Evolutionary conservation across 2,113 vertebrate genomes (phyloP).

Genomic region (Elephas maximus): DNA sequence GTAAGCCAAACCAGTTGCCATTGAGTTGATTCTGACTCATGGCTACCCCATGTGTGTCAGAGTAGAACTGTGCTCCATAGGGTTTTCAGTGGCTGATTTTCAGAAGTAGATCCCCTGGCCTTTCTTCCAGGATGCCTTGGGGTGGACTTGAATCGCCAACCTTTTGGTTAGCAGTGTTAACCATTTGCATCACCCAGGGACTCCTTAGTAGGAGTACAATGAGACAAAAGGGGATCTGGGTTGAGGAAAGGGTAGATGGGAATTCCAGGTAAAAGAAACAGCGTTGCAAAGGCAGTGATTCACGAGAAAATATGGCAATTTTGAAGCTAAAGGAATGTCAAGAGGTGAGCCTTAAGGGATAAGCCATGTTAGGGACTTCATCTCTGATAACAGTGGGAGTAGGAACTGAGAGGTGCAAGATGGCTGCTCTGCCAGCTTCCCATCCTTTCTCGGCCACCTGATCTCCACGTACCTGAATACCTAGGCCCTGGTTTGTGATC

Average conservation of each 20-base stretch:
- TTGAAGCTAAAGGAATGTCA: not conserved
- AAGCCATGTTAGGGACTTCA: no score
- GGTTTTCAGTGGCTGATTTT: no score
- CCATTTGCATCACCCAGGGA: no score
- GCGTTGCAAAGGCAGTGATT: not conserved
- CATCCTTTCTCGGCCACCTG: conserved; percentile 96
- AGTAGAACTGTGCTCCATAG: no score
- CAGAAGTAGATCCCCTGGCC: no score
- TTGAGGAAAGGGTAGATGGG: not conserved
- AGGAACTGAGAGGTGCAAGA: conserved; percentile 88
- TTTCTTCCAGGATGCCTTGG: no score
- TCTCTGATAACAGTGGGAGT: no score
- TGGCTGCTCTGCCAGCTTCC: conserved; percentile 91
- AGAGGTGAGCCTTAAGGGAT: not conserved
- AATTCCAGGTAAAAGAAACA: conserved; percentile 35
- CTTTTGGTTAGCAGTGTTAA: no score
- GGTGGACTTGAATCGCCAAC: no score
- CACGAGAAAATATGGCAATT: not conserved
- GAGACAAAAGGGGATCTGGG: not conserved
- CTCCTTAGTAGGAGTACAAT: not conserved
- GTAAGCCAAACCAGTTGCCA: no score
- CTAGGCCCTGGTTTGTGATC: conserved; percentile 89
- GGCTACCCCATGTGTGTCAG: no score
- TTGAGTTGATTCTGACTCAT: no score
- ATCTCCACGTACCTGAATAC: conserved; percentile 91